Percentiles rank a stretch among this genome's conserved stretches.
Conservation (phyloP, 2,888 invertebrate genomes). For the Heteromyza rotundicornis region DNA sequence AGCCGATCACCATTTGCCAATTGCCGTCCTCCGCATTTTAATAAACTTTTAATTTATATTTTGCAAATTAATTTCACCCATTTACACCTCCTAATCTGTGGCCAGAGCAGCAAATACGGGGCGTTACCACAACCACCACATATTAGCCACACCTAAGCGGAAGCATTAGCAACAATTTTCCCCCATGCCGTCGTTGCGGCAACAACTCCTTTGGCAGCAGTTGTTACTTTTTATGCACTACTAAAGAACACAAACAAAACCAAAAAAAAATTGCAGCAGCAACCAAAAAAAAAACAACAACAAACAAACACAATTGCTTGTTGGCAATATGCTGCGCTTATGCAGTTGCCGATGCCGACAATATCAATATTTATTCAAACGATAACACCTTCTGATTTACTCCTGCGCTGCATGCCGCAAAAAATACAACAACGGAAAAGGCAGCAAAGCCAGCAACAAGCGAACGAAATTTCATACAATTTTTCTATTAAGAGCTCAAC, state of each 20-base stretch:
- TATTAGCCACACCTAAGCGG: conserved; percentile 51
- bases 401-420: conserved; percentile 39
- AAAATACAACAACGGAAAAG: conserved; percentile 19
- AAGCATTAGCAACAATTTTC: conserved; percentile 43
- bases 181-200: conserved; percentile 24
- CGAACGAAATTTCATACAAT: conserved; percentile 24
- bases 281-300: too few species aligned
- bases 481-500: conserved; percentile 58
- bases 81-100: conserved; percentile 53
- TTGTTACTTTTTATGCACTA: too few species aligned
- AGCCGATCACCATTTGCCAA: too few species aligned
- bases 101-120: conserved; percentile 1
- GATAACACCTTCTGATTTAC: conserved; percentile 60
- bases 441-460: neutral
- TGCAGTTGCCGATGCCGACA: conserved; percentile 36
- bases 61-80: conserved; percentile 52
- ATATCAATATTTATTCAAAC: conserved; percentile 61
- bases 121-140: conserved; percentile 27
- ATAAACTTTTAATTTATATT: conserved; percentile 53
- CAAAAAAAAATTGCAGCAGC: too few species aligned
- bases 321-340: too few species aligned
- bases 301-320: too few species aligned
- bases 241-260: too few species aligned
- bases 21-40: conserved; percentile 45
- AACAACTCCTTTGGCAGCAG: conserved; percentile 16